Base-by-base conservation (phyloP, 64 coral and sea anemone genomes). In the Catalaphyllia jardinei region DNA sequence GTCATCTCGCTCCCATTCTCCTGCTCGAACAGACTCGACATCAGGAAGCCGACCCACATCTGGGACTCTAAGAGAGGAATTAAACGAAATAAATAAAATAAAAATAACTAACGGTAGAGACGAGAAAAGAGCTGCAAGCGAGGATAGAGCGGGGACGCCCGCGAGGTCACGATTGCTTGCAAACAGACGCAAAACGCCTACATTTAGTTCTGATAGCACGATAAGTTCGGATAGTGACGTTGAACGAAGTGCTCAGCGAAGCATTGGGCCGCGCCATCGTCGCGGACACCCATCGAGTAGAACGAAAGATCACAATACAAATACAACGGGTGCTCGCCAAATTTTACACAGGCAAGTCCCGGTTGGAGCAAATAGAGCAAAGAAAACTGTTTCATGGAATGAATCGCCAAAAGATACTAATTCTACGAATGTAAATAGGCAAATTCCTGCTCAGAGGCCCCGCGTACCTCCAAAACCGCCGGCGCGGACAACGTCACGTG, bases 1-100 rank as follows among this genome's bases (percentile, higher is more conserved):
- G 31, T 92, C 90, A 30, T 92, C 90, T 71, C 72, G 90, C 0
- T 92, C 90, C 83, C 90, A 92, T 49, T 92, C 90, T 59, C 90
- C 90, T 33, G 63, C 62, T 71, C 73, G 74, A 52, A 76, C 86
- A 74, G 60, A 74, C 39, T 73, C 39, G 11, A 86, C 51, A 31
- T 73, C 86, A 57, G 86, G 67, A 67, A 71, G 81, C 29, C 77
- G 62, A 28, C 52, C 49, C 20, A 91, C 60, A 0, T 85, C 81
- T 57, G 81, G 81, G 0, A 74, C 29, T 87, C 67, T 20, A 51
- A 54, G 64, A 88, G 18, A 71, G 4, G 31, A 62, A 2, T 51
- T 8, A 16, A 83, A 46, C 17, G 62, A 83, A 33, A 13, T 67
- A 25, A 83, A 65, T 35, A 39, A 64, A 64, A 38, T 62, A 15